Evolutionary conservation across 1,140 invertebrate species (phyloP).

Genomic region (Zaprionus vittiger): DNA sequence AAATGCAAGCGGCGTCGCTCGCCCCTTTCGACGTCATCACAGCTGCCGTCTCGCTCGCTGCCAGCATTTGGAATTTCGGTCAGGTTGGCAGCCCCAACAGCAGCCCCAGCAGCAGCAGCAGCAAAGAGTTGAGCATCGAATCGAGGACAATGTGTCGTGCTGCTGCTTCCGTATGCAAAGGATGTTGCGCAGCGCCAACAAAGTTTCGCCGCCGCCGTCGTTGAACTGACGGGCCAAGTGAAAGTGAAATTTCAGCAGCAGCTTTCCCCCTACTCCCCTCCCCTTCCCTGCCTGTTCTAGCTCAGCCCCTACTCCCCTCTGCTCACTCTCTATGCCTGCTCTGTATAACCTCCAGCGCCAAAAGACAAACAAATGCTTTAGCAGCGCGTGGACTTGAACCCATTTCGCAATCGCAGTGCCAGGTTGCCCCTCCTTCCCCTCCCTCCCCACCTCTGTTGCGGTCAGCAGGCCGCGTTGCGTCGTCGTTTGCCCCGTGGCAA

Average conservation of each 20-base stretch:
- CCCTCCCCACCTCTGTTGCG: not conserved
- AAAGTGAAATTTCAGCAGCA: constrained; percentile 68
- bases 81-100: constrained; percentile 68
- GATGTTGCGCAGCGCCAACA: constrained; percentile 77
- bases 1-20: constrained; percentile 78
- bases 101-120: constrained; percentile 8
- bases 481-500: constrained; percentile 40
- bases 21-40: constrained; percentile 63
- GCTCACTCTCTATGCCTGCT: not conserved
- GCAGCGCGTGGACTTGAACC: constrained; percentile 68
- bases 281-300: not conserved
- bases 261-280: not conserved
- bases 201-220: constrained; percentile 68
- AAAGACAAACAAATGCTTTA: constrained; percentile 66
- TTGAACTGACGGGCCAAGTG: constrained; percentile 79
- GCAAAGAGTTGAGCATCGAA: constrained; percentile 80
- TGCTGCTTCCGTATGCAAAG: constrained; percentile 82
- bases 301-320: not conserved
- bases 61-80: constrained; percentile 71
- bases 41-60: constrained; percentile 59
- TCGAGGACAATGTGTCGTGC: constrained; percentile 80
- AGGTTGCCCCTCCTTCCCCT: not conserved
- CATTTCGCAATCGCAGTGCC: constrained; percentile 48
- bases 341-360: constrained; percentile 34
- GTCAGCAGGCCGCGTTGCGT: not conserved